Base-by-base conservation (phyloP, 2,888 invertebrate species). In the Agrochola macilenta region DNA sequence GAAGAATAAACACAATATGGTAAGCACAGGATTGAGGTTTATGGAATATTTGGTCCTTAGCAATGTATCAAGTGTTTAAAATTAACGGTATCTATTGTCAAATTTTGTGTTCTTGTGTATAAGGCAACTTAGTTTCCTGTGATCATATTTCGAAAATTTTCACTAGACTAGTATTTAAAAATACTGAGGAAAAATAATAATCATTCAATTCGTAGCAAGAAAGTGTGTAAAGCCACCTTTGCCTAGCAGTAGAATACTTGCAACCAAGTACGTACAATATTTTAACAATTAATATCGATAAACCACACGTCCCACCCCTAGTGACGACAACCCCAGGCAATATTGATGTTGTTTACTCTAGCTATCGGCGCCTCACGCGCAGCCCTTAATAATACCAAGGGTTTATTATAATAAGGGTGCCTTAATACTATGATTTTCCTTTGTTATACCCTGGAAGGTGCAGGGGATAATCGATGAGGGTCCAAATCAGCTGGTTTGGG, bases 311-410 rank as follows among this genome's bases (percentile, higher is more conserved):
- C 82, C 68, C 89, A 86, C 39, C 89, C 76, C 89, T 90, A 89
- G 58, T n/a, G 72, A 54, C 85, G 82, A 86, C 87, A 86, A 83
- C 87, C 87, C 83, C 85, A 68, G 73, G 88, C 88, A 89, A 92
- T 94, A 94, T 94, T 94, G 94, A 94, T 94, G 93, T 91, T 94
- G 94, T 95, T 93, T 94, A 89, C 93, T 76, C 81, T 77, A 81
- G 88, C 89, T 94, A 94, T 94, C 94, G 89, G 85, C 81, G 81
- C 89, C 89, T 89, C 90, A 90, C 91, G 91, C 88, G 87, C 90
- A 84, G 87, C 83, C 91, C 90, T 89, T 89, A 86, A 89, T 91
- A 90, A 87, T 90, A 91, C 90, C 79, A 89, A 86, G 79, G 89
- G 89, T 91, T 90, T 91, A 91, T 92, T 88, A 88, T 91, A 88